Evolutionary conservation across 2,888 invertebrate species (phyloP), one percentile per base, ranked within the genome.

Genomic region (Pandemis corylana): DNA sequence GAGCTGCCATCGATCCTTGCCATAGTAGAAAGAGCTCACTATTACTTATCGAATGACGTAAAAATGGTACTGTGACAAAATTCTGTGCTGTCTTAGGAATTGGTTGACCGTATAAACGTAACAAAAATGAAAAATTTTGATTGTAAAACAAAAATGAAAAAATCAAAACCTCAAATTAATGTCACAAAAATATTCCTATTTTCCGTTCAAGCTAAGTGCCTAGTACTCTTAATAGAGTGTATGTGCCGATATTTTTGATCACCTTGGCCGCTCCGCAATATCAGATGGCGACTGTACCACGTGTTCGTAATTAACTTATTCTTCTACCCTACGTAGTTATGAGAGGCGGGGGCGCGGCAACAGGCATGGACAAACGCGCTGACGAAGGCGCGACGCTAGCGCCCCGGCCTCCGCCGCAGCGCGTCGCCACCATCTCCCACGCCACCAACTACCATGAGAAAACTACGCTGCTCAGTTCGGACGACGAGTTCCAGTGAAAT

Each of bases 391-490:
- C 92, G 64, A 90, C 92, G 72, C 91, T 90, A 79, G 95, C 95
- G 77, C 95, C 96, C 72, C 94, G 95, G 73, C 95, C 96, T 63
- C 95, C 96, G 68, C 96, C 96, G 49, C 96, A 97, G 83, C 96
- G 97, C 62, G 97, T 97, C 72, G 96, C 97, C 51, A 97, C 97
- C 83, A 97, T 97, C 88, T 96, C 96, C 80, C 96, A 97, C 84
- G 89, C 90, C 68, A 87, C 92, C 79, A 97, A 97, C 91, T 98
- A 98, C 95, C 98, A 98, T 91, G 99, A 99, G 95, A 99, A 99
- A 95, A 98, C 99, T 56, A 98, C 98, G 95, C 95, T 99, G 79
- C 96, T 99, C 81, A 98, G 98, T 94, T 98, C 98, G 80, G 99
- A 99, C 88, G 99, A 99, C 90, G 99, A 99, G 91, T 97, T 97